Evolutionary conservation across 2,888 invertebrate genomes (phyloP).

Genomic region (Xanthorhoe spadicearia): DNA sequence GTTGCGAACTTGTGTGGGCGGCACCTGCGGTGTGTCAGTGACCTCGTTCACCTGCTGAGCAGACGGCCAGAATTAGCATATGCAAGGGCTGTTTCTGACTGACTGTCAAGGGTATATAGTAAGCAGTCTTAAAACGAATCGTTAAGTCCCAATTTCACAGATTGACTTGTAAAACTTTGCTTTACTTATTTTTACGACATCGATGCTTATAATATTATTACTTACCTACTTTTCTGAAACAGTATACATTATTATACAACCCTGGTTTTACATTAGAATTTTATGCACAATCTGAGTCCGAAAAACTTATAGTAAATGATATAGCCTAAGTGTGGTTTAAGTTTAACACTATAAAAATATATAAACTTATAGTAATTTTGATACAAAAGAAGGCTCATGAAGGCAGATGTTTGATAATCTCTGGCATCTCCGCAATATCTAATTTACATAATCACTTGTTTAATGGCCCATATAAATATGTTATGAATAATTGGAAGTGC

Average conservation of each 20-base stretch:
- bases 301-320: too few relatives aligned
- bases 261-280: not conserved
- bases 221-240: not conserved
- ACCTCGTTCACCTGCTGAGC: slow-evolving; percentile 77
- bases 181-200: not conserved
- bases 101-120: slow-evolving; percentile 47
- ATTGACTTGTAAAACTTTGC: not conserved
- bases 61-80: slow-evolving; percentile 66
- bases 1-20: slow-evolving; percentile 46
- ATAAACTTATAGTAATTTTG: too few relatives aligned
- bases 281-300: too few relatives aligned
- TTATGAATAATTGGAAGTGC: slow-evolving; percentile 29
- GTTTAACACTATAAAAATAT: too few relatives aligned
- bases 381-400: not conserved
- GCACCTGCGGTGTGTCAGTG: slow-evolving; percentile 73
- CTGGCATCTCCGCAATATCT: slow-evolving; percentile 8
- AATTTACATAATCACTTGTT: slow-evolving; percentile 31
- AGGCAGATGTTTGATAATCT: slow-evolving; percentile 13
- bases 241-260: not conserved
- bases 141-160: not conserved
- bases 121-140: slow-evolving; percentile 5
- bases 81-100: slow-evolving; percentile 49
- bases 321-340: too few relatives aligned
- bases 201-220: not conserved
- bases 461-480: slow-evolving; percentile 21